Percentiles rank a stretch among this genome's conserved stretches.
These are phyloP conservation scores for Hemistola chrysoprasaria DNA, from an alignment of 2,888 invertebrate species.

Conservation along the genomic window DNA sequence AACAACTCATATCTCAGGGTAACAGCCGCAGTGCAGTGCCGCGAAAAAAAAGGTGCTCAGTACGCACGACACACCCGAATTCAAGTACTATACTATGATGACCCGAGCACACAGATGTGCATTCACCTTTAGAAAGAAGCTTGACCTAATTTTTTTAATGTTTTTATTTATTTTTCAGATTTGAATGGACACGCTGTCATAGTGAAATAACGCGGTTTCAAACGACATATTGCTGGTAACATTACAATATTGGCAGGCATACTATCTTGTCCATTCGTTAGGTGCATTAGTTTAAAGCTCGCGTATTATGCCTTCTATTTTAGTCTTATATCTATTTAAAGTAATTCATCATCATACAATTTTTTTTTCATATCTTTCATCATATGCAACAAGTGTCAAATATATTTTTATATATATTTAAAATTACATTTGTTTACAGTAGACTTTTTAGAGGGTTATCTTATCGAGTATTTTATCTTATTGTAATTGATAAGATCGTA, in stretches of 20 bases:
- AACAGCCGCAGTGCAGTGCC: no score
- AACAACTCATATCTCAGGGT: no score
- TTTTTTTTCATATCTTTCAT: constrained; percentile 1
- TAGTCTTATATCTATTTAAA: no score
- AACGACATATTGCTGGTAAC: constrained; percentile 73
- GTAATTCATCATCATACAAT: constrained; percentile 5
- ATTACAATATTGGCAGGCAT: constrained; percentile 69
- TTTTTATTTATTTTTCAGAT: constrained; percentile 57
- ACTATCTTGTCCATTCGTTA: constrained; percentile 65
- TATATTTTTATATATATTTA: no score
- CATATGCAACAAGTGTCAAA: background rate
- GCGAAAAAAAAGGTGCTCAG: no score
- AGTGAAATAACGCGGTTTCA: constrained; percentile 63
- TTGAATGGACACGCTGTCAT: constrained; percentile 54
- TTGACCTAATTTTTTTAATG: background rate
- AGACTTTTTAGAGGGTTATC: no score
- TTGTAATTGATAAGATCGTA: constrained; percentile 3
- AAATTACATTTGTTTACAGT: no score
- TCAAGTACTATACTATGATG: no score
- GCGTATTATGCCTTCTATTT: constrained; percentile 30
- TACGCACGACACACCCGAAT: no score
- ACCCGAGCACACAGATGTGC: no score
- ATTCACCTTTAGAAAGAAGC: no score
- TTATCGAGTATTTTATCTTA: no score
- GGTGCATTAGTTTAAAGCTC: constrained; percentile 67